A percentile compares a stretch with the other conserved stretches of the same genome.
These are phyloP conservation scores for Eurystomus glaucurus DNA, from an alignment of 2,797 vertebrate genomes.

Conservation along the genomic window DNA sequence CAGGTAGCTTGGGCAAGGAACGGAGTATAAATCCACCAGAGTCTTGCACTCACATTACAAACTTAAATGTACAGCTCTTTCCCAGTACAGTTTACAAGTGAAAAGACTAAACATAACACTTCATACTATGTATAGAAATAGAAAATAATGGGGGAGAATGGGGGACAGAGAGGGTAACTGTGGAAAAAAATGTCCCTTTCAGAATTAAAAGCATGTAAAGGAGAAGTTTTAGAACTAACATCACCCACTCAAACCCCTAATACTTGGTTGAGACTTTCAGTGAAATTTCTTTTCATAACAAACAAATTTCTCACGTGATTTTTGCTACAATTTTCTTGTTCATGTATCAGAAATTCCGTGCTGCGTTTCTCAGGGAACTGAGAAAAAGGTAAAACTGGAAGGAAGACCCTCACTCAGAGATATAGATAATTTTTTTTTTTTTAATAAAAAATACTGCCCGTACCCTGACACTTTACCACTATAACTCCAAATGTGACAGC, in stretches of 20 bases:
- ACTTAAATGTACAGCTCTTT: not conserved
- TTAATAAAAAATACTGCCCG: not conserved
- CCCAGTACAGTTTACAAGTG: not conserved
- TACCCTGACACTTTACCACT: not conserved
- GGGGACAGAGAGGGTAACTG: not conserved
- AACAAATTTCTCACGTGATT: accelerated
- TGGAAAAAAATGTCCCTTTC: not conserved
- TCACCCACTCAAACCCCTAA: not conserved
- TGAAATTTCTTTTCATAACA: not conserved
- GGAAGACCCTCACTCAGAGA: not conserved
- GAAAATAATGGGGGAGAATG: not conserved
- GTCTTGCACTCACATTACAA: not conserved
- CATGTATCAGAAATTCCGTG: not conserved
- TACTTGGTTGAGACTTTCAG: not conserved
- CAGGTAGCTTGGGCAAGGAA: not conserved
- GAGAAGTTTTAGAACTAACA: not conserved
- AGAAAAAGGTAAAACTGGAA: not conserved
- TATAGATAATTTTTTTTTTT: not conserved
- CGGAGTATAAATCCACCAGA: not conserved
- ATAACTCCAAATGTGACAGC: not conserved
- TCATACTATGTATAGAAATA: not conserved
- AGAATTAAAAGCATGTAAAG: not conserved
- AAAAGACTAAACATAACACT: not conserved
- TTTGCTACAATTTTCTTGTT: not conserved
- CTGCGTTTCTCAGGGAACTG: not conserved